Base-by-base conservation (phyloP, 2,797 vertebrate genomes). In the Chelon labrosus region DNA sequence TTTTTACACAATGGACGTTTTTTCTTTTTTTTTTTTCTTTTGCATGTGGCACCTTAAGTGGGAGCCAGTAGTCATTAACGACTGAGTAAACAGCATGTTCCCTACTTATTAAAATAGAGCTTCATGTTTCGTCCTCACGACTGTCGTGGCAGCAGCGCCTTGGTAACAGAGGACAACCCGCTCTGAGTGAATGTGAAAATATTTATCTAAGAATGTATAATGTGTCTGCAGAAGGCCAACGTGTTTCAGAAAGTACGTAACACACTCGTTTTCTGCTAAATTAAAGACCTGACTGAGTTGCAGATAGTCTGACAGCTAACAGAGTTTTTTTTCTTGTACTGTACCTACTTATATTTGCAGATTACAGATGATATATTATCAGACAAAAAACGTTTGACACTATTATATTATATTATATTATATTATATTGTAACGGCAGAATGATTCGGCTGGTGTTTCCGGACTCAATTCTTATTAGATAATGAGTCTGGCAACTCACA, bases 1-100 rank as follows among this genome's bases (percentile, higher is more conserved):
- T 90, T 85, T 90, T 92, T 84, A 85, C 82, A 86, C 77, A 82
- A 49, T 66, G 85, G 88, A 76, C 70, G 63, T 47, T 73, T 89
- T 68, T 41, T 8, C 16, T 46, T 74, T 88, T 68, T 17, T 2
- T 47, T 16, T 25, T 12, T 22, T 50, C 10, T 42, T 62, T 65
- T 90, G 79, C 77, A 75, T 71, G 77, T 13, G 70, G 25, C 19
- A 71, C 67, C 77, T 78, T 82, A 85, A 91, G 84, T 88, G 76
- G 85, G 71, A 73, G 75, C 54, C 82, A 75, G 89, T 85, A 53
- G 68, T 75, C 85, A 76, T 90, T 91, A 80, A 80, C 77, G 73
- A 80, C 74, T 79, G 65, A 64, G 78, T 62, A 72, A 84, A 92
- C 87, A 61, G 65, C 27, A 5, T 20, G 75, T 73, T 56, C 65